Base-by-base conservation (phyloP, 2,113 vertebrate genomes). In the Cnemophilus loriae region DNA sequence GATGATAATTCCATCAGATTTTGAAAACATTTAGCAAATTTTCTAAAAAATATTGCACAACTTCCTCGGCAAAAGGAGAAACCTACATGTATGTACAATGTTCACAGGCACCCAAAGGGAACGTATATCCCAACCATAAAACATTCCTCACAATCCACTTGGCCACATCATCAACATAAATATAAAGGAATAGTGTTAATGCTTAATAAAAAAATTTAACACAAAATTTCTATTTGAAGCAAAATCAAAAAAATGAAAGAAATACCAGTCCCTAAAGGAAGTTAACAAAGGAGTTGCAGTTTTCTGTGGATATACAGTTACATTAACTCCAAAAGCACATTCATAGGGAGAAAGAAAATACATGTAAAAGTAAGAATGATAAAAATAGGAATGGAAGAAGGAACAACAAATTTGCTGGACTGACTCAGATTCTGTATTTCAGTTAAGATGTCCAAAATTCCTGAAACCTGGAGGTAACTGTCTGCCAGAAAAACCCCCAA, bases 71-170 rank as follows among this genome's bases (percentile, higher is more conserved):
- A 79, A 56, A 90, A 71, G 16, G 5, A 84, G 84, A 84, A 65
- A 3, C 23, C 8, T 42, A 21, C 33, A n/a, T 5, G 4, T 11
- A 30, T 1, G 6, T 64, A 13, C 13, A 71, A 11, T 6, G 5
- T 16, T 24, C 55, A 18, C 32, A 68, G 1, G 6, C 7, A 67
- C 33, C 27, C 21, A 47, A 33, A 59, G 39, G 21, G 3, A 74
- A 56, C 16, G n/a, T 5, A 8, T 33, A 27, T 23, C 16, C 19
- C 7, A 32, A 28, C 9, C 13, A 59, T 16, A 52, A 27, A 53
- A 4, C 1, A 1, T 50, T 67, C 37, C 39, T 39, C 28, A 47
- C 39, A 77, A n/a, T 70, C 27, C 17, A 28, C 24, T 64, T 69
- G 11, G 22, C 30, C 59, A 55, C 18, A 47, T 27, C 30, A 46